Conservation (phyloP, 2,797 vertebrate species). For the Eulemur rubriventer region DNA sequence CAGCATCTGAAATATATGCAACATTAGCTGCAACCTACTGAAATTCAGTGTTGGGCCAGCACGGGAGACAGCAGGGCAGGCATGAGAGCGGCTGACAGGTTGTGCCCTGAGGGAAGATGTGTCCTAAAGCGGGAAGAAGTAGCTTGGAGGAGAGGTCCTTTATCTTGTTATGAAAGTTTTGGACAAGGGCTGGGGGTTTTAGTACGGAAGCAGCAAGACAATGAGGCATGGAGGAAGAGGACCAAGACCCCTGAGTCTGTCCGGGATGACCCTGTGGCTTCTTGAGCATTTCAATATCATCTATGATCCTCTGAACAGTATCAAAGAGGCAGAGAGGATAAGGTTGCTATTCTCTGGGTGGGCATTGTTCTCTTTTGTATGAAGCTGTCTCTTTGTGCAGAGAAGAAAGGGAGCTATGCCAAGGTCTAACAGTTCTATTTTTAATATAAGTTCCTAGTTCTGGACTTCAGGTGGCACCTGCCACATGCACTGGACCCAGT, state of each 20-base stretch:
- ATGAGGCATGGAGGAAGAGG: not conserved
- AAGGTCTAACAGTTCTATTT: not conserved
- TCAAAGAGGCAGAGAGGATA: not conserved
- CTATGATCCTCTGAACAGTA: not conserved
- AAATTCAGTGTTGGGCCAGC: not conserved
- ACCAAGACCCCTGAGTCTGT: not conserved
- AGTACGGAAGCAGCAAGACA: not conserved
- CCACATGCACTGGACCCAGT: not conserved
- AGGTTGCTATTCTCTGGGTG: not conserved
- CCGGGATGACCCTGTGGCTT: not conserved
- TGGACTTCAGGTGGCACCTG: not conserved
- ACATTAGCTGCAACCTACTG: conserved; percentile 26
- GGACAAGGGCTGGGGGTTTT: not conserved
- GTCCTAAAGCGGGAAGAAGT: not conserved
- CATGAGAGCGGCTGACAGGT: not conserved
- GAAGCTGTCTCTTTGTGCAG: not conserved
- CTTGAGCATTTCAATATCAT: not conserved
- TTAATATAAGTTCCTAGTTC: not conserved
- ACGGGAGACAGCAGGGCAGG: not conserved
- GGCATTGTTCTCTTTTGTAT: not conserved
- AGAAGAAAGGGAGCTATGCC: not conserved
- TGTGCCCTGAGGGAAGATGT: not conserved
- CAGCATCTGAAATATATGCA: conserved; percentile 43
- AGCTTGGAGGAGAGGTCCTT: not conserved
- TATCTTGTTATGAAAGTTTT: not conserved